A percentile compares a stretch with the other conserved stretches of the same genome.
Conservation (phyloP, 2,888 invertebrate genomes). For the Lepas anatifera region DNA sequence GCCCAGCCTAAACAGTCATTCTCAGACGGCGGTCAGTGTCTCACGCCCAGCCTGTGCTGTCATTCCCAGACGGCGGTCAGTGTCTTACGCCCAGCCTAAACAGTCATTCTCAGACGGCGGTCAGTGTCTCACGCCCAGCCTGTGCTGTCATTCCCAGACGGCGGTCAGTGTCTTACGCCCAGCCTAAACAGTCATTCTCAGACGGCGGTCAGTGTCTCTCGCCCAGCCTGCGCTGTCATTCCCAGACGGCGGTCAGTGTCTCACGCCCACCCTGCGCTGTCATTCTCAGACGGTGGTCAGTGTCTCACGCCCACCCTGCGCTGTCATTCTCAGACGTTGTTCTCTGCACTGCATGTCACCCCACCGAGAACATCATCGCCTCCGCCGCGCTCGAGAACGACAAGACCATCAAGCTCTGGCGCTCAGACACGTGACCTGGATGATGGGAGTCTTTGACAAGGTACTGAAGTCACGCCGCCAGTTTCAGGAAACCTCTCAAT, state of each 20-base stretch:
- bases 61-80: too few relatives aligned
- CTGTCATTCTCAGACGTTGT: conserved; percentile 54
- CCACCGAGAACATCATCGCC: conserved; percentile 97
- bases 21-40: too few relatives aligned
- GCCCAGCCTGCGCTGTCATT: neutral
- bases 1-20: too few relatives aligned
- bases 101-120: too few relatives aligned
- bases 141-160: too few relatives aligned
- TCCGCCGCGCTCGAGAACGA: conserved; percentile 97
- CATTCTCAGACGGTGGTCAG: conserved; percentile 28
- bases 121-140: too few relatives aligned
- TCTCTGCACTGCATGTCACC: conserved; percentile 96
- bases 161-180: too few relatives aligned
- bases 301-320: neutral
- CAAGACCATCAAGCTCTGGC: conserved; percentile 98
- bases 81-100: too few relatives aligned
- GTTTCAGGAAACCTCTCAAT: too few relatives aligned
- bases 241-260: conserved; percentile 28
- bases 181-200: conserved; percentile 29
- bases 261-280: neutral
- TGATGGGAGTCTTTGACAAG: too few relatives aligned
- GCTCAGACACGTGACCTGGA: conserved; percentile 50
- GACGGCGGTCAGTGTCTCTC: neutral
- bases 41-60: too few relatives aligned
- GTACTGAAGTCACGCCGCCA: too few relatives aligned